Conservation (phyloP, 1,140 invertebrate species). For the Carposina sasakii region DNA sequence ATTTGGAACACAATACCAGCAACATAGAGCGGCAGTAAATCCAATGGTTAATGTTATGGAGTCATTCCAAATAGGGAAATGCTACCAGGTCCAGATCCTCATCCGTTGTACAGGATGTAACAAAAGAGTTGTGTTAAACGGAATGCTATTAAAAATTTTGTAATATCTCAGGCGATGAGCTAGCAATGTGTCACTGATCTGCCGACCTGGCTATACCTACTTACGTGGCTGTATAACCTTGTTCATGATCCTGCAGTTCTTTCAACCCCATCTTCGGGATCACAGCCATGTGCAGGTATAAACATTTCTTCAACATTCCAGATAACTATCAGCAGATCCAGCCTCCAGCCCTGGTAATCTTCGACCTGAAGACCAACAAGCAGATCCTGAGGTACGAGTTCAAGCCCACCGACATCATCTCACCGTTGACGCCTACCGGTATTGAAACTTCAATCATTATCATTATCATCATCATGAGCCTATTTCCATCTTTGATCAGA, state of each 20-base stretch:
- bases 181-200: background rate
- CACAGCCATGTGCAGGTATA: background rate
- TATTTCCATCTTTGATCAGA: too few species aligned
- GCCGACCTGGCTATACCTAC: background rate
- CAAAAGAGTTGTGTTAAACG: too few species aligned
- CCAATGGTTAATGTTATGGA: too few species aligned
- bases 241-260: background rate
- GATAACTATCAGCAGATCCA: slow-evolving; percentile 55
- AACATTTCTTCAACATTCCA: background rate
- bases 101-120: too few species aligned
- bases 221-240: background rate
- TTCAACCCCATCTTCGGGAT: background rate
- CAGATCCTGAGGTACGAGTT: slow-evolving; percentile 40
- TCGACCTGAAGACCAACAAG: slow-evolving; percentile 75
- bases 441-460: too few species aligned
- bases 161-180: background rate
- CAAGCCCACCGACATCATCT: slow-evolving; percentile 34
- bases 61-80: too few species aligned
- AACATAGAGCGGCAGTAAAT: too few species aligned
- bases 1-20: too few species aligned
- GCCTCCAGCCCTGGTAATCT: slow-evolving; percentile 76
- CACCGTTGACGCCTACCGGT: slow-evolving; percentile 38
- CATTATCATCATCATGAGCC: too few species aligned
- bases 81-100: too few species aligned
- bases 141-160: too few species aligned